Evolutionary conservation across 2,113 vertebrate species (phyloP), one percentile per base, ranked within the genome.

Genomic region (Porphyrio hochstetteri): DNA sequence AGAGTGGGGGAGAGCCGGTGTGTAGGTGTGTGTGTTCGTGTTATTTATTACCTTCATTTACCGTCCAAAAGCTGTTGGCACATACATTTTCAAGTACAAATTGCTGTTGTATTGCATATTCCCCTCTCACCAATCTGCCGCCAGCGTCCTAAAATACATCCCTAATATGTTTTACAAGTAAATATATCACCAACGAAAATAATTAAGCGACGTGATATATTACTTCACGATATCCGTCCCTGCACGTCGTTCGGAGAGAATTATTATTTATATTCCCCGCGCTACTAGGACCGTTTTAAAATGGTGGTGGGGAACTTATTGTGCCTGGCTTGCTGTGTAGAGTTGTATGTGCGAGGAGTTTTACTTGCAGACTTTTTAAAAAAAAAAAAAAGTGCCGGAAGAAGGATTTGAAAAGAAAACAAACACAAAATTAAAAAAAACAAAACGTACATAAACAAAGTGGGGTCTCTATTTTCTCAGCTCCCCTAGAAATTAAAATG

Each of bases 1-100:
- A 85, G 64, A 6, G 28, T 29, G 52, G 14, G 13, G 86, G 70
- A 72, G 70, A 94, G 61, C 40, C 44, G 35, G 53, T 35, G 29
- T 5, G 67, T 61, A 74, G 79, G 95, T 38, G 93, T 90, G 82
- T 69, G 92, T 87, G 82, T 87, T 77, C 84, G 1, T 36, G 63
- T 96, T 96, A 96, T 96, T 97, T 97, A 97, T 97, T 91, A 15
- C 92, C 87, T 85, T 93, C 89, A 95, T 94, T 97, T 96, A 78
- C 59, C 80, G 36, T 93, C 92, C 91, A 89, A 96, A 95, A 96
- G 90, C 95, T 96, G 95, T 92, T 94, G 96, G 90, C 95, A 96
- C 92, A 86, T 95, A 79, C 81, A 92, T 97, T 97, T 96, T 91
- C 90, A 79, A 95, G 95, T 79, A 94, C 96, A 96, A 97, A 96